Evolutionary conservation across 2,888 invertebrate species (phyloP), one percentile per base, ranked within the genome.

Genomic region (Ornithoptera priamus): DNA sequence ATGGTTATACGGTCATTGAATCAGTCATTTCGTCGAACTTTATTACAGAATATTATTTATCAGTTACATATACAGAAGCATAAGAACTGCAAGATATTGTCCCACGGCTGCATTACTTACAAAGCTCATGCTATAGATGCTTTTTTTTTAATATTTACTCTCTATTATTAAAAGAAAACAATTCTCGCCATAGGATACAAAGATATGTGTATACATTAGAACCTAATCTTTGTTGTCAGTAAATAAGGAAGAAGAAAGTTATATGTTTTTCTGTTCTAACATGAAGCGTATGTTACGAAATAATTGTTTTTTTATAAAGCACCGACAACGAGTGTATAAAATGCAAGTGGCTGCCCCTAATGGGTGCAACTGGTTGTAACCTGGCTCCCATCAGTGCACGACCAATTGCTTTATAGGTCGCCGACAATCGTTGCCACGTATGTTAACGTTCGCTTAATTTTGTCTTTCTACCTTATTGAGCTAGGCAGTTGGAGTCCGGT

Each of bases 331-430:
- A 67, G 64, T 15, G 61, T 61, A 63, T 67, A 70, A 64, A 67
- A 67, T 63, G 66, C 59, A 42, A 62, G 62, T 60, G 63, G 62
- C 63, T 36, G n/a, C 62, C 46, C 53, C 63, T 64, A 67, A 67
- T 63, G 66, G 66, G 58, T 67, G 63, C 70, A 70, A 65, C 65
- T 69, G 62, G 62, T 62, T 62, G 65, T 59, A 59, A 70, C 67
- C 67, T 67, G 59, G 59, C 60, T 22, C 58, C 66, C 62, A 60
- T 63, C 59, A 53, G 56, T 39, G 59, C n/a, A 67, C 56, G 53
- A 67, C 59, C 70, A 63, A 70, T 64, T 67, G 70, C 70, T 70
- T 70, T 70, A 63, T 67, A n/a, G 57, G 36, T 63, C 56, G 70
- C 70, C 70, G 70, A 67, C 67, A 59, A 60, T 60, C 59, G 58